phyloP scores from a whole-genome alignment of 2,113 vertebrate species.

The Trichomycterus rosablanca region DNA sequence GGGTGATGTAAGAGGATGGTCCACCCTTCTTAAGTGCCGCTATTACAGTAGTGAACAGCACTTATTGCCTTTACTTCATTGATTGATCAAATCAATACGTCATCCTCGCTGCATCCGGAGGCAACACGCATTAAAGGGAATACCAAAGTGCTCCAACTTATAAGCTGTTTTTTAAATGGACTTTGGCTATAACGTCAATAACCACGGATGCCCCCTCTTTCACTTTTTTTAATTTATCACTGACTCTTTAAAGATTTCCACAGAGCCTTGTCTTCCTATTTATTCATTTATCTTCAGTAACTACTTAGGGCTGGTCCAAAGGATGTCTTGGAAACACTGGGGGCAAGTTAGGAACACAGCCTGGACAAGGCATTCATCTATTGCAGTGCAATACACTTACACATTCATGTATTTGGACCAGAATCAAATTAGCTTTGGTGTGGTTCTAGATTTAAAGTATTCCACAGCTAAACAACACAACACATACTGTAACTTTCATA shows the following conservation, averaged over 20 bases:
- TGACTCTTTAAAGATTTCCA: no score
- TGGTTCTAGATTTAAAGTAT: no score
- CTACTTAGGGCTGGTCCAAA: no score
- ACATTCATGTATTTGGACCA: no score
- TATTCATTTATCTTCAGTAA: not conserved
- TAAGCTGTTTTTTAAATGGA: slow-evolving; percentile 4
- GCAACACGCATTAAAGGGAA: slow-evolving; percentile 61
- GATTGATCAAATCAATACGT: slow-evolving; percentile 70
- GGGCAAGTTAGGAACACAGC: no score
- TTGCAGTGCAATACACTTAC: no score
- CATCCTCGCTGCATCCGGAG: slow-evolving; percentile 62
- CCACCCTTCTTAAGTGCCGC: slow-evolving; percentile 64
- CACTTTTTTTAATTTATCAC: not conserved
- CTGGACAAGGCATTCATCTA: no score
- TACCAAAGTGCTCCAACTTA: slow-evolving; percentile 40
- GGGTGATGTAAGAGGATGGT: slow-evolving; percentile 49
- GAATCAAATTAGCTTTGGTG: no score
- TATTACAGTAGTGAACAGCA: slow-evolving; percentile 63
- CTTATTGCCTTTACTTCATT: slow-evolving; percentile 67
- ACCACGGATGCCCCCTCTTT: not conserved
- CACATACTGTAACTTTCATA: no score
- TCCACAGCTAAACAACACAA: no score
- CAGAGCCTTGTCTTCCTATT: no score
- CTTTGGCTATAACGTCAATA: not conserved
- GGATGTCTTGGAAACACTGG: no score